These are phyloP conservation scores for Lithophane semibrunnea DNA, from an alignment of 2,888 invertebrate genomes.

Conservation along the genomic window DNA sequence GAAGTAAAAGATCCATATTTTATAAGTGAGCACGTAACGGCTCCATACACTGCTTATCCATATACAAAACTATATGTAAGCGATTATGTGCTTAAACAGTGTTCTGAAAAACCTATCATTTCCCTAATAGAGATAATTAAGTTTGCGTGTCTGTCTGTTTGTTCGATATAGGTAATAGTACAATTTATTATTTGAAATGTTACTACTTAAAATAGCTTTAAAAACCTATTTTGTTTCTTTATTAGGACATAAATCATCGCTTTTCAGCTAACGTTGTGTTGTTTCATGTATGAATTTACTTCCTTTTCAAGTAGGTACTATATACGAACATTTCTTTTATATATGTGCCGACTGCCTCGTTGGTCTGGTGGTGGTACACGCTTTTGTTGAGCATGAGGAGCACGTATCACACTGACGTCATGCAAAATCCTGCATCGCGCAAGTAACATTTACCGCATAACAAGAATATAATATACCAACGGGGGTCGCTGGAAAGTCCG, in stretches of 20 bases:
- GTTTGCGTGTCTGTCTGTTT: constrained; percentile 28
- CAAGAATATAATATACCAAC: no score
- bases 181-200: no score
- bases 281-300: neutral
- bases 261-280: neutral
- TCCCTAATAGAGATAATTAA: neutral
- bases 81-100: neutral
- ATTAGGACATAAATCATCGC: neutral
- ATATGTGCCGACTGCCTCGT: no score
- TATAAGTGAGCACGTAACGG: no score
- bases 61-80: neutral
- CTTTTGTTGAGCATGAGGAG: no score
- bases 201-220: neutral
- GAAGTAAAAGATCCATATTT: no score
- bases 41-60: no score
- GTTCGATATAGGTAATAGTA: neutral
- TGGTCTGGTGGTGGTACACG: no score
- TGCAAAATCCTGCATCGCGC: no score
- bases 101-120: neutral
- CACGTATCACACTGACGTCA: no score
- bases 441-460: no score
- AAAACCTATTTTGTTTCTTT: constrained; percentile 1
- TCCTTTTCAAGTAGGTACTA: neutral
- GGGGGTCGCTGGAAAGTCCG: no score
- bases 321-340: neutral